phyloP scores from a whole-genome alignment of 2,113 vertebrate species.

The Thymallus thymallus region DNA sequence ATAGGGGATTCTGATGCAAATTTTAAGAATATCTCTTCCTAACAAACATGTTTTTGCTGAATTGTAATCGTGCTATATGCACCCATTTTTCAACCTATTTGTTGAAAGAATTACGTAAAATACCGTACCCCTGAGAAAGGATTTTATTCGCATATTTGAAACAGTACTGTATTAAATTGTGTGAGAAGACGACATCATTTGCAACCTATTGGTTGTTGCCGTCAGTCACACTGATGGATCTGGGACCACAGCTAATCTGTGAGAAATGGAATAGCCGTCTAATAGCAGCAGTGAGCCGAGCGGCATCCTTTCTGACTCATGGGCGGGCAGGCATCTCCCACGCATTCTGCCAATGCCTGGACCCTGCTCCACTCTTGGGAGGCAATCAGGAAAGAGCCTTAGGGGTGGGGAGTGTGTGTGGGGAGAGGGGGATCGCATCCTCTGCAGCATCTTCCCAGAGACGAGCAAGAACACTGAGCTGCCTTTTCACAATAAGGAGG shows the following conservation, averaged over 20 bases:
- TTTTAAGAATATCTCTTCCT: not conserved
- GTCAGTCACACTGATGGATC: conserved; percentile 33
- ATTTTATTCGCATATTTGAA: too few relatives aligned
- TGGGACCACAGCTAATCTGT: conserved; percentile 28
- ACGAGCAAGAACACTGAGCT: conserved; percentile 38
- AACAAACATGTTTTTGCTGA: too few relatives aligned
- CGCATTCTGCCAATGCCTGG: conserved; percentile 39
- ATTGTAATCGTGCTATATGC: too few relatives aligned
- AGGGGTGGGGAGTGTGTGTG: conserved; percentile 34
- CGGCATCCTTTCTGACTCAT: conserved; percentile 61
- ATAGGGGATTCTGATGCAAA: too few relatives aligned
- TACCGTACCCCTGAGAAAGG: too few relatives aligned
- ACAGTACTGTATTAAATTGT: too few relatives aligned
- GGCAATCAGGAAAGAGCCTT: conserved; percentile 46
- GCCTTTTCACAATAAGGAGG: conserved; percentile 20
- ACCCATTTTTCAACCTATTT: too few relatives aligned
- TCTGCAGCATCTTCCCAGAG: conserved; percentile 32
- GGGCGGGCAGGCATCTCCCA: conserved; percentile 34
- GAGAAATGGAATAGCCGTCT: conserved; percentile 38
- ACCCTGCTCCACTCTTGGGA: conserved; percentile 46
- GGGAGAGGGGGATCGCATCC: conserved; percentile 47
- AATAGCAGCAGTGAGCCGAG: conserved; percentile 51
- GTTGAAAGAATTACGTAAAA: too few relatives aligned
- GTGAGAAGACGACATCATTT: conserved; percentile 32
- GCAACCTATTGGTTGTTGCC: conserved; percentile 48